Evolutionary conservation across 2,113 vertebrate genomes (phyloP), one percentile per base, ranked within the genome.

Genomic region (Alaudala cheleensis): DNA sequence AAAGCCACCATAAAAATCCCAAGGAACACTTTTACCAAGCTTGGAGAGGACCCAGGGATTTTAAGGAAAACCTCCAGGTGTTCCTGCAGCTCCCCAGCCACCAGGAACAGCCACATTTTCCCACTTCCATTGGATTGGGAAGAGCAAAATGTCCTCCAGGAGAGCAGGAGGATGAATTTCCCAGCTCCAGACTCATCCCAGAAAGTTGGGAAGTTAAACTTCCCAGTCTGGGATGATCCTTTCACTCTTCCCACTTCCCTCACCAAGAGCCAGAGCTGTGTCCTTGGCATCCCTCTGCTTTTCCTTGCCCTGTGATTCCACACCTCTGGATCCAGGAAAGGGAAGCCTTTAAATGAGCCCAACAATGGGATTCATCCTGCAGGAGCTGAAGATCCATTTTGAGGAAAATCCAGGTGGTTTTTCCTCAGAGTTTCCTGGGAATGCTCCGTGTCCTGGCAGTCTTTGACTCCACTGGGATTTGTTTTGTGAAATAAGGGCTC

Each of bases 341-440:
- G 42, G 62, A 47, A 66, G 33, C 2, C 0, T 31, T 51, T 15
- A 2, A 24, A 4, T 1, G 7, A 29, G 0, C 19, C 54, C 0
- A 0, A 6, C 15, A 3, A 6, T 0, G 25, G 37, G 80, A 44
- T 37, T 12, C 2, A 44, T 44, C 39, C 66, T 25, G 66, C 56
- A 21, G 66, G 56, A 71, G 56, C 10, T 34, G 56, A 2, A 25
- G 31, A 53, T 44, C 10, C 16, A 7, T 11, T 13, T 0, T 4
- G 6, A 25, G 56, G 56, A 4, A 44, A 8, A 25, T 53, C 67
- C 80, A 7, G 11, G 20, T 1, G 21, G 8, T 61, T 61, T 42
- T 82, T 51, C 80, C 56, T 42, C 31, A 8, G 54, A 60, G 25
- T 51, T 82, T 24, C 54, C 25, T 21, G 45, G 66, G 80, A 71